Evolutionary conservation across 1,140 invertebrate genomes (phyloP).

Genomic region (Gonioctena quinquepunctata): DNA sequence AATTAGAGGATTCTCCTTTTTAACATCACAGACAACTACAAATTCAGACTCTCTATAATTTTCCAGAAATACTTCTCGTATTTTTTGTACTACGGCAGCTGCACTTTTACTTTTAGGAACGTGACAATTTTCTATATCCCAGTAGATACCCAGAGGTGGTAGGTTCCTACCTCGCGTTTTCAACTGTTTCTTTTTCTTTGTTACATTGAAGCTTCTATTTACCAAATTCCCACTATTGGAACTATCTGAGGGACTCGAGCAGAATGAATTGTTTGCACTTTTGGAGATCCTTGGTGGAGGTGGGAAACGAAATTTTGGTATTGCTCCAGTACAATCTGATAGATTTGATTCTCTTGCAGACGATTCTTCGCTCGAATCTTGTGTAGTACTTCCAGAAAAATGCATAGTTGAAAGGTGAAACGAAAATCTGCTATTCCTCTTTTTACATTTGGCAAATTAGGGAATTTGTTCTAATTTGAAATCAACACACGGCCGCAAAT

Average conservation of each 20-base stretch:
- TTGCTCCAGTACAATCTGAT: constrained; percentile 29
- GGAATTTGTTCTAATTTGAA: background rate
- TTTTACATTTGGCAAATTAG: background rate
- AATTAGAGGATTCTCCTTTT: constrained; percentile 76
- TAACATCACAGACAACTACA: constrained; percentile 79
- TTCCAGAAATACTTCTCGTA: constrained; percentile 77
- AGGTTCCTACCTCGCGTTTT: constrained; percentile 46
- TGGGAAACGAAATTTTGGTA: constrained; percentile 39
- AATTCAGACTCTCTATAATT: constrained; percentile 85
- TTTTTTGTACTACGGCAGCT: constrained; percentile 74
- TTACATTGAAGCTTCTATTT: constrained; percentile 17
- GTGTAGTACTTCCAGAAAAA: background rate
- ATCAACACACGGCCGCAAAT: background rate
- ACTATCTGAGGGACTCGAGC: constrained; percentile 39
- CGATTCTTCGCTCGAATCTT: constrained; percentile 30
- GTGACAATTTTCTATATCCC: constrained; percentile 91
- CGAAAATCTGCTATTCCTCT: background rate
- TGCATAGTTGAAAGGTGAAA: background rate
- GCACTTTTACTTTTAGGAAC: constrained; percentile 82
- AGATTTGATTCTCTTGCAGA: constrained; percentile 18
- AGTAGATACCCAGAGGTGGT: constrained; percentile 85
- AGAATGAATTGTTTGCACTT: constrained; percentile 41
- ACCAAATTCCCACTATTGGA: constrained; percentile 18
- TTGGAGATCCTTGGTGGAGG: constrained; percentile 36
- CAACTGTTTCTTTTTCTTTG: constrained; percentile 20